phyloP scores from a whole-genome alignment of 2,113 vertebrate species.

The Neolamprologus devosi region DNA sequence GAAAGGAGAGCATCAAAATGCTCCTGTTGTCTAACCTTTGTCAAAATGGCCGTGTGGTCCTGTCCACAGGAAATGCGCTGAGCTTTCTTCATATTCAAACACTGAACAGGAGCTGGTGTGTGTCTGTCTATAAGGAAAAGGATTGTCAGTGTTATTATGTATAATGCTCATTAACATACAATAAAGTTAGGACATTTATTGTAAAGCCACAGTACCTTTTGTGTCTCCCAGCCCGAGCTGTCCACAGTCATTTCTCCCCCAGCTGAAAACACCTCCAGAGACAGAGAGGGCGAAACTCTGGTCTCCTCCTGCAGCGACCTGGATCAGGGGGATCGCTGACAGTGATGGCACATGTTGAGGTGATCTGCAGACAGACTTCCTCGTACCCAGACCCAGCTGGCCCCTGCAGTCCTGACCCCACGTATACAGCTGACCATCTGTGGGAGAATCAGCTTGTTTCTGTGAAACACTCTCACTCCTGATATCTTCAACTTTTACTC shows the following conservation, averaged over 20 bases:
- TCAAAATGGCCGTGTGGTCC: slow-evolving; percentile 84
- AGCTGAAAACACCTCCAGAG: slow-evolving; percentile 81
- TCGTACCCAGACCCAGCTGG: slow-evolving; percentile 78
- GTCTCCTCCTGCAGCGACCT: slow-evolving; percentile 80
- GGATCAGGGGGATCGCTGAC: slow-evolving; percentile 73
- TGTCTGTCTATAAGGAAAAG: slow-evolving; percentile 73
- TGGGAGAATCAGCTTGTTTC: background rate
- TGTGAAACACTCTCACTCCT: background rate
- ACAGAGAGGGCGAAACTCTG: slow-evolving; percentile 79
- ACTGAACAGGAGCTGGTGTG: slow-evolving; percentile 76
- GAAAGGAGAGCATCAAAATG: rapidly evolving
- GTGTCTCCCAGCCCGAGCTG: slow-evolving; percentile 79
- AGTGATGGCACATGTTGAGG: slow-evolving; percentile 71
- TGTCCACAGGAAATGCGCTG: slow-evolving; percentile 84
- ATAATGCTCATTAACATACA: background rate
- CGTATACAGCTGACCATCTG: slow-evolving; percentile 52
- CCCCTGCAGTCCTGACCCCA: slow-evolving; percentile 79
- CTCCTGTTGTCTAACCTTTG: slow-evolving; percentile 70
- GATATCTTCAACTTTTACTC: background rate
- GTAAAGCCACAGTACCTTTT: background rate
- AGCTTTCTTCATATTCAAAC: slow-evolving; percentile 76
- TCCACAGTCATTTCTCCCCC: slow-evolving; percentile 83
- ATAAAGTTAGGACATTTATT: background rate
- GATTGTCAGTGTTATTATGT: background rate
- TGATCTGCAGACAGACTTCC: rapidly evolving